Conservation (phyloP, 1,140 invertebrate genomes). For the Tetramorium parvispinum region DNA sequence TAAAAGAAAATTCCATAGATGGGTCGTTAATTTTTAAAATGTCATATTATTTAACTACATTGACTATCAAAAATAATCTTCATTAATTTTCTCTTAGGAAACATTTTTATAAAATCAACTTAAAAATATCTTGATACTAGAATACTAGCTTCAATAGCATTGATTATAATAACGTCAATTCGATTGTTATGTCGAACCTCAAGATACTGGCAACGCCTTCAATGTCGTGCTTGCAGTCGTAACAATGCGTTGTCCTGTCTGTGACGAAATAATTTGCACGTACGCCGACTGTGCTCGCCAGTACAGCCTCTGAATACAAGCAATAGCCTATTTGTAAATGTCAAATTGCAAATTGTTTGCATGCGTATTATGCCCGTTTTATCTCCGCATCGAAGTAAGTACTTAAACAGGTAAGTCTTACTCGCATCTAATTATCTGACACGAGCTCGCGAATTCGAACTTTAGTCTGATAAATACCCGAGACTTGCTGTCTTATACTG, state of each 20-base stretch:
- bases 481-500: neutral
- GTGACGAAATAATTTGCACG: conserved; percentile 79
- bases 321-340: conserved; percentile 79
- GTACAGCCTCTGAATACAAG: conserved; percentile 76
- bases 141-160: neutral
- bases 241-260: conserved; percentile 76
- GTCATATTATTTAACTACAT: too few species aligned
- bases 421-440: conserved; percentile 66
- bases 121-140: neutral
- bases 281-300: conserved; percentile 69
- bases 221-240: conserved; percentile 72
- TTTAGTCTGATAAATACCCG: conserved; percentile 27
- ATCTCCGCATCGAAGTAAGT: conserved; percentile 49
- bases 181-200: conserved; percentile 13
- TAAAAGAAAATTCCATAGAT: neutral
- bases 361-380: conserved; percentile 67
- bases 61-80: neutral
- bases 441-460: conserved; percentile 45
- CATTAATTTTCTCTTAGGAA: neutral
- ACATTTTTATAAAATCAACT: neutral
- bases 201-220: conserved; percentile 41
- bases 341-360: conserved; percentile 75
- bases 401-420: conserved; percentile 40
- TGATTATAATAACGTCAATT: neutral
- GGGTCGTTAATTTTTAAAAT: neutral